Conservation (phyloP, 2,797 vertebrate species). For the Lepilemur ruficaudatus region DNA sequence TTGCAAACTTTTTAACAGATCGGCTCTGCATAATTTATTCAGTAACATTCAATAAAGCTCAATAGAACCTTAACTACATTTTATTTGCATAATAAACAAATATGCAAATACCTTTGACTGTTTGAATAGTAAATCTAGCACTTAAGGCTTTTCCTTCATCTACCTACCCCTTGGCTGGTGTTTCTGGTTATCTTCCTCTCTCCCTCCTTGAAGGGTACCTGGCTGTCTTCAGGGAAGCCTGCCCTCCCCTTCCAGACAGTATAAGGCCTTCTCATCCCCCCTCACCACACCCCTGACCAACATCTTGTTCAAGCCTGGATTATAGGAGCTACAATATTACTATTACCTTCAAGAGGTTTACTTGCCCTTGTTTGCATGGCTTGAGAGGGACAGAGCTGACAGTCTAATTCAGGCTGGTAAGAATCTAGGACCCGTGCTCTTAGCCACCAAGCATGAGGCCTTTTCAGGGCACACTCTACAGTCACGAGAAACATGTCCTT, state of each 20-base stretch:
- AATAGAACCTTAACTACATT: background rate
- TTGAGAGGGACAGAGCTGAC: background rate
- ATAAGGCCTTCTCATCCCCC: background rate
- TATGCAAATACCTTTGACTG: background rate
- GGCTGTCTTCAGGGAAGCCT: background rate
- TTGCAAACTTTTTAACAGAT: slow-evolving; percentile 24
- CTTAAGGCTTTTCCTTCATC: background rate
- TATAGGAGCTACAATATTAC: background rate
- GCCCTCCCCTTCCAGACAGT: background rate
- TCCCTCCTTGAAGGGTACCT: background rate
- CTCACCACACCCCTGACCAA: background rate
- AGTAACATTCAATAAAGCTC: background rate
- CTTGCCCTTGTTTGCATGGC: background rate
- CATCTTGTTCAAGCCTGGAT: too few species aligned
- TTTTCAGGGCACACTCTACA: background rate
- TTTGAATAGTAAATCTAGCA: background rate
- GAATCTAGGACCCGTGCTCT: background rate
- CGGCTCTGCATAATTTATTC: background rate
- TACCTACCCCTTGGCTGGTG: rapidly evolving
- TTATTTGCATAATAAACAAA: background rate
- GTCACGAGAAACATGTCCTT: background rate
- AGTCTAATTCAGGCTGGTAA: background rate
- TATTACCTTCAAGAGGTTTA: background rate
- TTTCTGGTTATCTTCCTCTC: background rate
- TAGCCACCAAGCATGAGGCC: background rate